Evolutionary conservation across 2,888 invertebrate genomes (phyloP).

Genomic region (Blera fallax): DNA sequence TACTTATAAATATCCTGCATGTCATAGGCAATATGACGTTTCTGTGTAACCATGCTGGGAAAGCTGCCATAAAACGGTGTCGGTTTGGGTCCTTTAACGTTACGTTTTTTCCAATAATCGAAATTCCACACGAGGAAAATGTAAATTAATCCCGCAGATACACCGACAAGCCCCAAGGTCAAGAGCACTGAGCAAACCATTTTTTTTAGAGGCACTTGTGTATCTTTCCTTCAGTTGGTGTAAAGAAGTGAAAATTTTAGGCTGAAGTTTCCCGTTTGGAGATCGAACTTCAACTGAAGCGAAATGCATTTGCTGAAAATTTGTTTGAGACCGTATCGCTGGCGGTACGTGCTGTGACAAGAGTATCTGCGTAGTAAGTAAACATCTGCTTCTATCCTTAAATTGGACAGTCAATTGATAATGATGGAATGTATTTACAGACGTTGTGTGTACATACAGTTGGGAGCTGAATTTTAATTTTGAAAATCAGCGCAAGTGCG

Average conservation of each 20-base stretch:
- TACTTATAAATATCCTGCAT: constrained; percentile 81
- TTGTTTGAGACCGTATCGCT: no score
- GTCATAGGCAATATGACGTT: constrained; percentile 77
- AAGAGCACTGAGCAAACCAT: neutral
- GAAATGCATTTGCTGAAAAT: neutral
- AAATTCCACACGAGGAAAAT: constrained; percentile 77
- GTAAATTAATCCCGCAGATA: constrained; percentile 72
- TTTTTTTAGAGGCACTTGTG: no score
- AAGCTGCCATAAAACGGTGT: constrained; percentile 79
- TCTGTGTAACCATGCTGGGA: constrained; percentile 75
- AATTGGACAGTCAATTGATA: neutral
- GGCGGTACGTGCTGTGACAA: neutral
- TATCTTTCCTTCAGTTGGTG: no score
- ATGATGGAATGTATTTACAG: neutral
- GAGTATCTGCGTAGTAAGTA: neutral
- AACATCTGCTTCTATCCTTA: neutral
- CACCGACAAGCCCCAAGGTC: constrained; percentile 9
- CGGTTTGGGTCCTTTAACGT: constrained; percentile 80
- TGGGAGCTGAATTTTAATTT: neutral
- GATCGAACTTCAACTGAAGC: neutral
- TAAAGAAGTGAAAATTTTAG: no score
- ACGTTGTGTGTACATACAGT: neutral
- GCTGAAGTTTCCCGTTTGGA: neutral
- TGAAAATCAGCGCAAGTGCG: no score
- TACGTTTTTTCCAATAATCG: constrained; percentile 80